Base-by-base conservation (phyloP, 37 sponge, comb jelly and placozoan genomes). In the Eunapius fragilis region DNA sequence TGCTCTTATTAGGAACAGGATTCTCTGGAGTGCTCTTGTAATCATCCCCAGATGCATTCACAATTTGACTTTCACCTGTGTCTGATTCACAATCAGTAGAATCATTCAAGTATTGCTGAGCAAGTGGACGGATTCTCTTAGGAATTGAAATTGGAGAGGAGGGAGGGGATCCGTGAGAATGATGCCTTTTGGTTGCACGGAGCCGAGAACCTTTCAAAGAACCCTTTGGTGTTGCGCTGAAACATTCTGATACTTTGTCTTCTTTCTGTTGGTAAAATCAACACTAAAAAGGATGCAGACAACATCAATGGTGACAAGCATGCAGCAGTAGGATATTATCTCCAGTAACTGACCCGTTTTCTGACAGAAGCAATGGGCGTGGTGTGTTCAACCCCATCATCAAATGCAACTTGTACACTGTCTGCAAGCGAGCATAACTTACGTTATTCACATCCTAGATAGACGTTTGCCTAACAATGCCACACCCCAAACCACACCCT, bases 361-460 rank as follows among this genome's bases (percentile, higher is more conserved):
- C 88, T 68, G 78, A 88, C 88, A 17, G 33, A 37, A 26, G 68
- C n/a, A 12, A 88, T 32, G 10, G 88, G 88, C 0, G 88, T 71
- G 2, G 77, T 88, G 83, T 88, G 82, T 36, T 82, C 31, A 47
- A 88, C 83, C 14, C 77, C 88, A 76, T 88, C 88, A 77, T 88
- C 88, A 70, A 88, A 88, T 32, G 77, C 69, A n/a, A 88, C 50
- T 0, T 81, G 83, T 0, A 76, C 88, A 26, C 68, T 67, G 45
- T 35, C 88, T 88, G 83, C 4, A 33, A 58, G 58, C 7, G n/a
- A n/a, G n/a, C n/a, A n/a, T n/a, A n/a, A n/a, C n/a, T n/a, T n/a
- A n/a, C n/a, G n/a, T n/a, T n/a, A n/a, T n/a, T n/a, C n/a, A n/a
- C n/a, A n/a, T n/a, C n/a, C n/a, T n/a, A n/a, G n/a, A n/a, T n/a